Evolutionary conservation across 2,797 vertebrate species (phyloP), one percentile per base, ranked within the genome.

Genomic region (Rhodeus uyekii): DNA sequence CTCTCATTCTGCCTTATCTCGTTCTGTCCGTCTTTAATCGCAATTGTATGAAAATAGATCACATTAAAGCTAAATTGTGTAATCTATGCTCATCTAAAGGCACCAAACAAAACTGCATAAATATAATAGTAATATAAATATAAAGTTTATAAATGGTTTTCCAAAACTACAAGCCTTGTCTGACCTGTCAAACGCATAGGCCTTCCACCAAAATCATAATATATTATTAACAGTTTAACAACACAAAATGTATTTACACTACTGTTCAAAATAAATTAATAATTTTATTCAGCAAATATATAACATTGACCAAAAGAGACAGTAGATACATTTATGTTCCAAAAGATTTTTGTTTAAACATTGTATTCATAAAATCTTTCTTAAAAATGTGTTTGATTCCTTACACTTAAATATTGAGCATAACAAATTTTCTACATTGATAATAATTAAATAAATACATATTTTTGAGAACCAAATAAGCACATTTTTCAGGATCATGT

Each of bases 1-100:
- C 36, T 55, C 67, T 75, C 36, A 72, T 67, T 5, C 32, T 50
- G 60, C 32, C 44, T 68, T 27, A 61, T 71, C 80, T 68, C 2
- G 0, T 50, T 73, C 36, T 65, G 68, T 79, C 76, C 77, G 39
- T 36, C 68, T 81, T 61, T 48, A 67, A 39, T 34, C 9, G 24
- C 14, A 46, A 18, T 22, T 73, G 67, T 18, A 36, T 60, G 9
- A 34, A 58, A 55, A 79, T 68, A 55, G 24, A 18, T 39, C 18
- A 79, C 9, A 13, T 22, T 22, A 32, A 58, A 75, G 16, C 4
- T 76, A 76, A 68, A 42, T 3, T 44, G 38, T 7, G 19, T 58
- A 58, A 60, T 75, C 18, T n/a, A 5, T 67, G 22, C 0, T 1
- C 22, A 14, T n/a, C n/a, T n/a, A n/a, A n/a, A n/a, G n/a, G n/a